Percentiles rank a stretch among this genome's conserved stretches.
Conservation (phyloP, 2,113 vertebrate species). For the Oryzias curvinotus region DNA sequence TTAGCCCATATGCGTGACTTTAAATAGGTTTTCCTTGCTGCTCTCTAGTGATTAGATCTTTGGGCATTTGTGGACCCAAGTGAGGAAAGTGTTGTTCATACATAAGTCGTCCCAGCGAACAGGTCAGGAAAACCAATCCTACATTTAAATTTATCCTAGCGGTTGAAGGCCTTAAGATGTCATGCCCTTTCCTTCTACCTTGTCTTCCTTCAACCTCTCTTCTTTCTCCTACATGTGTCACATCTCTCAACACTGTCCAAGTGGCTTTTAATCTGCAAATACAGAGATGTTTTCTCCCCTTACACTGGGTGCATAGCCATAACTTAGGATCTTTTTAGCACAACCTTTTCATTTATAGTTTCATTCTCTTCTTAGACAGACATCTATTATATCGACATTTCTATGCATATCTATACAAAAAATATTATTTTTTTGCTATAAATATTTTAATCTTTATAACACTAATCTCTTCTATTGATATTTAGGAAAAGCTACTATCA, state of each 20-base stretch:
- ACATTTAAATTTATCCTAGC: constrained; percentile 50
- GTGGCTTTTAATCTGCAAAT: constrained; percentile 28
- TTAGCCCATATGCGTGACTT: too few species aligned
- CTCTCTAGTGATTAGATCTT: background rate
- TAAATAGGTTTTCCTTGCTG: background rate
- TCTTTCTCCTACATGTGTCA: constrained; percentile 31
- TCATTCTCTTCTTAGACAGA: too few species aligned
- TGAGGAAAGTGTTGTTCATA: background rate
- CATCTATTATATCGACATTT: too few species aligned
- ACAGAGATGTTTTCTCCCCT: constrained; percentile 18
- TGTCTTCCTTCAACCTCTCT: background rate
- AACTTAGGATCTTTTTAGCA: constrained; percentile 32
- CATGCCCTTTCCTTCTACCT: constrained; percentile 22
- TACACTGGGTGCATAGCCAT: constrained; percentile 7
- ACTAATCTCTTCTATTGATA: too few species aligned
- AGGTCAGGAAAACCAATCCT: constrained; percentile 2
- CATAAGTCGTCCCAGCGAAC: background rate
- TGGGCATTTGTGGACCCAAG: background rate
- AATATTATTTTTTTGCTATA: too few species aligned
- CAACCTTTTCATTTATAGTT: background rate
- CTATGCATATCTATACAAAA: too few species aligned
- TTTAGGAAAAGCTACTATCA: too few species aligned
- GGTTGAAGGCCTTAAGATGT: constrained; percentile 34
- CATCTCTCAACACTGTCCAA: constrained; percentile 32
- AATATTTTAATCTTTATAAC: too few species aligned